Conservation (phyloP, 2,797 vertebrate genomes). For the Gymnothorax javanicus region DNA sequence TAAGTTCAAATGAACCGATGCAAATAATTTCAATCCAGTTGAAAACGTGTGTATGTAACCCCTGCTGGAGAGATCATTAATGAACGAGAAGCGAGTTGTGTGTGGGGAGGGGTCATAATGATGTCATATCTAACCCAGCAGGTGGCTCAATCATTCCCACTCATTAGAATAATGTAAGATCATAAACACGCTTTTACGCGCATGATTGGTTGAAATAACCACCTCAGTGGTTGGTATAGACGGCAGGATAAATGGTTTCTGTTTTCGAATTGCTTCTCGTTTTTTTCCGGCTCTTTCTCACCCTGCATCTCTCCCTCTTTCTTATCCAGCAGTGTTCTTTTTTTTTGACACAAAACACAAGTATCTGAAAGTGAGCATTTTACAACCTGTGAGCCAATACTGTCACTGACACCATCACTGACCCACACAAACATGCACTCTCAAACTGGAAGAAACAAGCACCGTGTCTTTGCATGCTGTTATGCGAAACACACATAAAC, state of each 20-base stretch:
- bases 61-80: background rate
- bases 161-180: slow-evolving; percentile 1
- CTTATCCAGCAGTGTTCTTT: too few relatives aligned
- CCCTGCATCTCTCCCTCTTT: background rate
- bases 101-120: background rate
- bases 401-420: too few relatives aligned
- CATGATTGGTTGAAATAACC: slow-evolving; percentile 20
- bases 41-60: too few relatives aligned
- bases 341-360: too few relatives aligned
- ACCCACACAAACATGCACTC: too few relatives aligned
- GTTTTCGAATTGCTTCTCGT: slow-evolving; percentile 23
- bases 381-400: too few relatives aligned
- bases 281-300: background rate
- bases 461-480: too few relatives aligned
- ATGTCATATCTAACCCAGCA: background rate
- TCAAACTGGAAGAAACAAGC: too few relatives aligned
- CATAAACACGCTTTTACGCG: slow-evolving; percentile 23
- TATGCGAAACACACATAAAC: too few relatives aligned
- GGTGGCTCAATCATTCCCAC: slow-evolving; percentile 9
- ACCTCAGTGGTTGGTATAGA: background rate
- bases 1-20: too few relatives aligned
- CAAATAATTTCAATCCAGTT: too few relatives aligned
- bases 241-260: slow-evolving; percentile 36
- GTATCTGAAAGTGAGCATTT: too few relatives aligned
- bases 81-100: background rate